Base-by-base conservation (phyloP, 2,113 vertebrate genomes). In the Catharus fuscescens region DNA sequence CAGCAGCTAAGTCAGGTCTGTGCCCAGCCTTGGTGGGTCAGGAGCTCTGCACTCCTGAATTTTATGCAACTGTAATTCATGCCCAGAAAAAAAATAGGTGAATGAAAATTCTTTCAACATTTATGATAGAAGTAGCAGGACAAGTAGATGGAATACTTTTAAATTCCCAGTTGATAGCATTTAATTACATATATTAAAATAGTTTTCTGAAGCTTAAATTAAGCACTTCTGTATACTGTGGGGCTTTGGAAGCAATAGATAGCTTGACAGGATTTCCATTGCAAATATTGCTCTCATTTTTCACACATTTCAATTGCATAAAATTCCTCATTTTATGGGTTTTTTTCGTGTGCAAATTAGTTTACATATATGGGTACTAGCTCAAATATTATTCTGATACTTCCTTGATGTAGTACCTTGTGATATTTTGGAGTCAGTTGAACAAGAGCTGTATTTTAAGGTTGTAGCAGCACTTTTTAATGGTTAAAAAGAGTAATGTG, bases 281-380 rank as follows among this genome's bases (percentile, higher is more conserved):
- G 91, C 87, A 97, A 92, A 94, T 86, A 69, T 83, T 93, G 62
- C 50, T 90, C 56, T 90, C 74, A 16, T 88, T 93, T 95, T 94
- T 86, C 78, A 70, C 44, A 54, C 60, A 67, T 74, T 94, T 83
- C 72, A 80, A 25, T 74, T 74, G 52, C 90, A 88, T 78, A 54
- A 93, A 92, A 67, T 67, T 60, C 40, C 76, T 83, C 10, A 6
- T 48, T 86, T 86, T 59, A 32, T 77, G 31, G 5, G 1, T 23
- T 31, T 77, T 60, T 60, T 52, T 69, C 0, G 1, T 50, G 59
- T 92, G 64, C 53, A 86, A 73, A 88, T 80, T 66, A 86, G 72
- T 88, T 93, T 88, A 85, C 52, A 45, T 77, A n/a, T 80, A 82
- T 31, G 72, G 71, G 52, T 87, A 80, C n/a, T 54, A 65, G 53